These are phyloP conservation scores for Protonibea diacanthus DNA, from an alignment of 2,797 vertebrate genomes.

Conservation along the genomic window DNA sequence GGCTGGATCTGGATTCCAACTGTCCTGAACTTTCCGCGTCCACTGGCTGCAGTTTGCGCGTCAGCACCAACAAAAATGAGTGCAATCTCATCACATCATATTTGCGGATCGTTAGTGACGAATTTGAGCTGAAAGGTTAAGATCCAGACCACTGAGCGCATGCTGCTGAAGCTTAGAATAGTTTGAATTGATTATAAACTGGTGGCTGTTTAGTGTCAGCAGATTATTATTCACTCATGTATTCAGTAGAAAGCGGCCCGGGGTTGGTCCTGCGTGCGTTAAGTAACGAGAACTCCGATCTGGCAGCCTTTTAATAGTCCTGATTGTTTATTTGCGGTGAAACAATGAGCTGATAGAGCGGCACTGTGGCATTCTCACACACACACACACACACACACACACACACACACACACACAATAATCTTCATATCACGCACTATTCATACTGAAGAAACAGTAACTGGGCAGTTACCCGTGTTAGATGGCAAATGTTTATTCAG, in stretches of 20 bases:
- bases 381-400: slow-evolving; percentile 44
- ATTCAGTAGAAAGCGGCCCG: not conserved
- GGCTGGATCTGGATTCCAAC: not conserved
- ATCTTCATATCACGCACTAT: slow-evolving; percentile 39
- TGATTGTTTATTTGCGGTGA: slow-evolving; percentile 45
- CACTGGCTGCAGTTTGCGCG: not conserved
- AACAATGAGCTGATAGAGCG: slow-evolving; percentile 31
- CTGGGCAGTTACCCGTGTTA: slow-evolving; percentile 51
- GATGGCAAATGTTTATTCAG: slow-evolving; percentile 79
- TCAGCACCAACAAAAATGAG: slow-evolving; percentile 9
- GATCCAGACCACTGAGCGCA: not conserved
- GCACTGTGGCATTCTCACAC: slow-evolving; percentile 32
- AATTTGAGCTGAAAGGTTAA: not conserved
- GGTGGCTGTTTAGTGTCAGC: slow-evolving; percentile 22
- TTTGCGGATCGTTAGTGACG: not conserved
- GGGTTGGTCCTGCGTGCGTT: not conserved
- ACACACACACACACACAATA: slow-evolving; percentile 40
- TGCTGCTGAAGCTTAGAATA: not conserved
- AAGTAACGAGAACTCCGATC: not conserved
- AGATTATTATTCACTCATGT: slow-evolving; percentile 4
- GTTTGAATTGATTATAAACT: not conserved
- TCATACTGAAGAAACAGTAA: slow-evolving; percentile 51
- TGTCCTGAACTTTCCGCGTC: not conserved
- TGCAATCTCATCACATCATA: not conserved
- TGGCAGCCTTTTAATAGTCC: slow-evolving; percentile 18